phyloP scores from a whole-genome alignment of 1,140 invertebrate species.

The Nasonia giraulti region DNA sequence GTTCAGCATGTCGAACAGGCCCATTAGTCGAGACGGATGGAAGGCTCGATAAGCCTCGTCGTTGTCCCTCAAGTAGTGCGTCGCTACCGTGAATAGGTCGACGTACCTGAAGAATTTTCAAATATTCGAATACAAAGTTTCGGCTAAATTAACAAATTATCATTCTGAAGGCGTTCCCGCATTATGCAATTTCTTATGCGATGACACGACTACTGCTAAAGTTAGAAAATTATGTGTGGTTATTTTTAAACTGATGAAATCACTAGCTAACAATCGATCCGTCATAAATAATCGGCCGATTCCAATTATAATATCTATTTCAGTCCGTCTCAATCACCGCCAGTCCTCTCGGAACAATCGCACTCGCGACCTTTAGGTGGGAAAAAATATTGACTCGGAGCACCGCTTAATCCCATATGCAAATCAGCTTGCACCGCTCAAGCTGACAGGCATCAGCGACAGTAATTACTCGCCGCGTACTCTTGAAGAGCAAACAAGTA shows the following conservation, averaged over 20 bases:
- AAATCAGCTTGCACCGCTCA: not conserved
- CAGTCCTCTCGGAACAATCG: not conserved
- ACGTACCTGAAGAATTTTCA: slow-evolving; percentile 68
- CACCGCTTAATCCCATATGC: slow-evolving; percentile 14
- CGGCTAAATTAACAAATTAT: too few species aligned
- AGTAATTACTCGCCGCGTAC: not conserved
- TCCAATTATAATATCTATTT: not conserved
- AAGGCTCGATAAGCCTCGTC: slow-evolving; percentile 79
- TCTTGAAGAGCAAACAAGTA: slow-evolving; percentile 28
- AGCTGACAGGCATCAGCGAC: not conserved
- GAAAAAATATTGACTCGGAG: not conserved
- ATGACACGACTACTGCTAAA: too few species aligned
- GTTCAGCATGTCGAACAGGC: slow-evolving; percentile 86
- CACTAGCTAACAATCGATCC: not conserved
- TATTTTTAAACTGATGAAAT: not conserved
- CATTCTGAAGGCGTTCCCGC: too few species aligned
- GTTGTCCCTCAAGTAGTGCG: slow-evolving; percentile 80
- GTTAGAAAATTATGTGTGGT: too few species aligned
- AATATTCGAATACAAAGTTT: too few species aligned
- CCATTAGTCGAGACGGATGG: slow-evolving; percentile 85
- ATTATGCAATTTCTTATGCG: too few species aligned
- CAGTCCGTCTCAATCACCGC: not conserved
- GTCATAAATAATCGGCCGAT: not conserved
- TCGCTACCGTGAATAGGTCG: slow-evolving; percentile 82
- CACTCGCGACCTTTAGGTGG: slow-evolving; percentile 13